phyloP scores from a whole-genome alignment of 2,797 vertebrate genomes.

The Chrysocyon brachyurus region DNA sequence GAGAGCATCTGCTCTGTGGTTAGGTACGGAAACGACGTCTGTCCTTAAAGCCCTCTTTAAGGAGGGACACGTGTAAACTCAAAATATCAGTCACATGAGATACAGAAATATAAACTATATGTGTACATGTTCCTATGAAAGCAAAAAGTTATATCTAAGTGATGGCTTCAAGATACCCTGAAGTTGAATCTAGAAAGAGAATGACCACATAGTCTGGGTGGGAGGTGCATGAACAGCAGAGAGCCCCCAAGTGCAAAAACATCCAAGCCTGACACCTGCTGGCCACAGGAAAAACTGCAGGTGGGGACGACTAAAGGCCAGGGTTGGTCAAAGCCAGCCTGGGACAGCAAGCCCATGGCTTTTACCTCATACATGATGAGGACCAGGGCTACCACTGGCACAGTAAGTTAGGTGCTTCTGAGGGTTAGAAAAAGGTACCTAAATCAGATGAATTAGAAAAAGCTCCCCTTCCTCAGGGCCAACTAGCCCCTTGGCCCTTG shows the following conservation, averaged over 20 bases:
- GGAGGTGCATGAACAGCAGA: background rate
- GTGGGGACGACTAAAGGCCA: background rate
- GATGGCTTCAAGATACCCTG: background rate
- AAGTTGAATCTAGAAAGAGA: background rate
- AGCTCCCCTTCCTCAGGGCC: background rate
- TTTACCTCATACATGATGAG: background rate
- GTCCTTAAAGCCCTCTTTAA: background rate
- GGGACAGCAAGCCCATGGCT: background rate
- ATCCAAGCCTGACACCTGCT: background rate
- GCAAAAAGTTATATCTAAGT: background rate
- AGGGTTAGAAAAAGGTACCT: background rate
- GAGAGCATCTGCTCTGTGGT: slow-evolving; percentile 34
- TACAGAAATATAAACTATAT: background rate
- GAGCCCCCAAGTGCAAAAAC: background rate
- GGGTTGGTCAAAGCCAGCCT: background rate
- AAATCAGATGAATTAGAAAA: background rate
- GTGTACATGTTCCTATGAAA: background rate
- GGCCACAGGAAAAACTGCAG: slow-evolving; percentile 27
- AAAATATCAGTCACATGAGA: background rate
- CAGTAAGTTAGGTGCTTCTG: background rate
- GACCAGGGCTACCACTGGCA: background rate
- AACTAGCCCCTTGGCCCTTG: background rate
- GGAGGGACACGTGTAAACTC: background rate
- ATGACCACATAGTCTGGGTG: background rate
- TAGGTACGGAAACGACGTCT: background rate